These are phyloP conservation scores for Andrena flavipes DNA, from an alignment of 2,888 invertebrate species.

Conservation along the genomic window DNA sequence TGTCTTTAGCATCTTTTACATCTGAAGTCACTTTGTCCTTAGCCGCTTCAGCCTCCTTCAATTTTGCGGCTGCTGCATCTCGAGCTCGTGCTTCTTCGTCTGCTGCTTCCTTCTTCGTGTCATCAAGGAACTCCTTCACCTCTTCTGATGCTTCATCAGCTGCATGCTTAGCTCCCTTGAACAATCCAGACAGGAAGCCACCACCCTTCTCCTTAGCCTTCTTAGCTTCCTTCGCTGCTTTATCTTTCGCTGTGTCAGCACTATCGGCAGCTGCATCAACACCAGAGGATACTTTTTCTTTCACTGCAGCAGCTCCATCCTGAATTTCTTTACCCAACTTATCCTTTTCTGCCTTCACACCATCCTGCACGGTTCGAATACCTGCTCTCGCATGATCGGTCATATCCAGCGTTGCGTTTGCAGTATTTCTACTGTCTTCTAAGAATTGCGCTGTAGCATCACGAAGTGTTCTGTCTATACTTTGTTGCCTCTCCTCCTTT, in stretches of 20 bases:
- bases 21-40: conserved; percentile 52
- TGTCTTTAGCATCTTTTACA: conserved; percentile 57
- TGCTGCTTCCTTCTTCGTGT: conserved; percentile 81
- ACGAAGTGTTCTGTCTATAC: conserved; percentile 70
- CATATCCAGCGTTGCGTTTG: conserved; percentile 52
- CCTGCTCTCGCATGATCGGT: conserved; percentile 46
- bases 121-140: conserved; percentile 85
- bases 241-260: conserved; percentile 66
- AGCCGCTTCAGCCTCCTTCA: conserved; percentile 41
- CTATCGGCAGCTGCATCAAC: conserved; percentile 77
- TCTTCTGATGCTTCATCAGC: conserved; percentile 70
- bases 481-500: conserved; percentile 73
- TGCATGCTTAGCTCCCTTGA: conserved; percentile 69
- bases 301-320: conserved; percentile 75
- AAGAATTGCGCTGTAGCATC: conserved; percentile 77
- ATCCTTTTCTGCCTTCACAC: conserved; percentile 45
- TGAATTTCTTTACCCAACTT: conserved; percentile 80
- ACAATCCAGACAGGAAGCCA: conserved; percentile 71
- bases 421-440: conserved; percentile 77
- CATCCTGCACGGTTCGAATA: conserved; percentile 40
- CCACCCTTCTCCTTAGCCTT: conserved; percentile 73
- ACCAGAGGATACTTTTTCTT: conserved; percentile 73
- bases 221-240: conserved; percentile 67
- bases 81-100: conserved; percentile 65
- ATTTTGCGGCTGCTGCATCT: conserved; percentile 50